phyloP scores from a whole-genome alignment of 1,140 invertebrate genomes.

The Eriocheir sinensis region DNA sequence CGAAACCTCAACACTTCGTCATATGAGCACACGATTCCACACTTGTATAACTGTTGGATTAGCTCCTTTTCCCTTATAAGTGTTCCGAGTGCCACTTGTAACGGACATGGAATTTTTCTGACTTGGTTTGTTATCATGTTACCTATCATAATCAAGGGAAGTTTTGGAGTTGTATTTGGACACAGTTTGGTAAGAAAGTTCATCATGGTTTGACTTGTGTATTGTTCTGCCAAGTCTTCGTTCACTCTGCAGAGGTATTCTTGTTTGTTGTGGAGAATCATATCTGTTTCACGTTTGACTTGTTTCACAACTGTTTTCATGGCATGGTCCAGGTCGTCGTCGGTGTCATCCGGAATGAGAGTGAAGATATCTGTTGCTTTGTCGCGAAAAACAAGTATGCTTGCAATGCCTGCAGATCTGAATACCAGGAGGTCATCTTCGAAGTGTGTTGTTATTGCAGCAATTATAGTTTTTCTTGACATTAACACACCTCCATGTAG shows the following conservation, averaged over 20 bases:
- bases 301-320: background rate
- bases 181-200: background rate
- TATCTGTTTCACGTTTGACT: background rate
- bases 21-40: background rate
- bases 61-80: background rate
- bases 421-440: background rate
- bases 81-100: background rate
- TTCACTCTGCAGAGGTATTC: background rate
- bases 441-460: background rate
- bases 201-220: background rate
- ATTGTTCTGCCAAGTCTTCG: background rate
- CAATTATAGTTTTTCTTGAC: background rate
- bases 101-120: background rate
- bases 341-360: background rate
- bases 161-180: background rate
- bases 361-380: background rate
- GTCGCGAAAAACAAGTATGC: background rate
- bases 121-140: background rate
- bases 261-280: background rate
- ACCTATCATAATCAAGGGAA: background rate
- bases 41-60: background rate
- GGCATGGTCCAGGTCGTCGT: background rate
- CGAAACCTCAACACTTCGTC: constrained; percentile 5
- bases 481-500: too few species aligned
- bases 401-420: background rate